Evolutionary conservation across 2,113 vertebrate species (phyloP), one percentile per base, ranked within the genome.

Genomic region (Phalacrocorax carbo): DNA sequence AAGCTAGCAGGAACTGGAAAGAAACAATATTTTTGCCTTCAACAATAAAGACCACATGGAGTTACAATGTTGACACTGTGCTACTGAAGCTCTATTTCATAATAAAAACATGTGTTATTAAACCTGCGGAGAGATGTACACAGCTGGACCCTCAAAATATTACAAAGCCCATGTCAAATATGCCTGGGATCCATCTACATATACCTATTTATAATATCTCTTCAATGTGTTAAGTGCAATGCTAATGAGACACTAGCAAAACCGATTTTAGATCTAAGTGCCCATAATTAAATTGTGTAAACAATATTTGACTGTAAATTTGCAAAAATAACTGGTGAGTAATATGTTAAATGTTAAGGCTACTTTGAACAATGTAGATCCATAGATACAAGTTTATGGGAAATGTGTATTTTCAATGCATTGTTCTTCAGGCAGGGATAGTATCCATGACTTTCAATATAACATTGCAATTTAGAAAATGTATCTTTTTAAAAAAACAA

Each of bases 281-380:
- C 14, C 30, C 21, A 11, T 13, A 64, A 93, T 36, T 62, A 68
- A 88, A 84, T 29, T 49, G 21, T 36, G 49, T 30, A 71, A 94
- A 57, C 40, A 80, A 11, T 58, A 82, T 78, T 44, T 77, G 44
- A 64, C 55, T 34, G 42, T 34, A 72, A 82, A 52, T 64, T 87
- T 81, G 42, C 71, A 82, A 94, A 94, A 82, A 84, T 73, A 78
- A 70, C 64, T 64, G 64, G 60, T 81, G 60, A 94, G 54, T 71
- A 83, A 62, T 21, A 77, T 42, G 34, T 93, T 96, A 93, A 96
- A 95, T 90, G 90, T 88, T 96, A 96, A 96, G 75, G 82, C 76
- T 88, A 69, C 92, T 85, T 80, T 81, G 52, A 93, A 94, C 69
- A 91, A 57, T 66, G 76, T 90, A 97, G 73, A 95, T 89, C 80